A percentile compares a stretch with the other conserved stretches of the same genome.
These are phyloP conservation scores for Unio delphinus DNA, from an alignment of 2,888 invertebrate genomes.

Conservation along the genomic window DNA sequence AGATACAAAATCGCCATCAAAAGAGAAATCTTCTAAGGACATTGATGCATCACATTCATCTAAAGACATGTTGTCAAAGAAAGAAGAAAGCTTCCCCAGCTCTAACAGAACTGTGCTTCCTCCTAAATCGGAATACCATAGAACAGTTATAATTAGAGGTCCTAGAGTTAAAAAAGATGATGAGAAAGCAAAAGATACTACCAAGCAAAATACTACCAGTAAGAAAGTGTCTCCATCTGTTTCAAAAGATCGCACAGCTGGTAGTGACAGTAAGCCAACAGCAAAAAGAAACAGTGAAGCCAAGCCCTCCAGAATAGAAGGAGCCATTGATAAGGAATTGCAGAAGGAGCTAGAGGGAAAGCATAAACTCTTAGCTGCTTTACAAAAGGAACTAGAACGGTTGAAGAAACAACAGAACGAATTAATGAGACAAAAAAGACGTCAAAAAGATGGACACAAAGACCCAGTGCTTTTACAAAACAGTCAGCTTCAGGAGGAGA, in stretches of 20 bases:
- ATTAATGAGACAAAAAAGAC: conserved; percentile 56
- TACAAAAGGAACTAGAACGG: conserved; percentile 54
- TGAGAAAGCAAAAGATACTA: neutral
- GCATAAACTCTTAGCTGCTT: conserved; percentile 35
- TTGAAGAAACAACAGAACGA: conserved; percentile 63
- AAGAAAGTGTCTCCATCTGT: neutral
- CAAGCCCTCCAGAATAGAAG: no score
- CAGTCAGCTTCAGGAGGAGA: conserved; percentile 62
- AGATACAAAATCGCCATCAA: neutral
- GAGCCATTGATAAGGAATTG: conserved; percentile 14
- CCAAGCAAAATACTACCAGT: conserved; percentile 5
- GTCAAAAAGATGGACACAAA: conserved; percentile 61
- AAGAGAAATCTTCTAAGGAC: neutral
- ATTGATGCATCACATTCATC: conserved; percentile 2
- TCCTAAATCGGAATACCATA: conserved; percentile 19
- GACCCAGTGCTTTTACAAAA: conserved; percentile 65
- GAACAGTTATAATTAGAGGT: no score
- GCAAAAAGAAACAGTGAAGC: no score
- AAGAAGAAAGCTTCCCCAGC: no score
- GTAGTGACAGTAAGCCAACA: no score
- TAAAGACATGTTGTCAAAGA: conserved; percentile 2
- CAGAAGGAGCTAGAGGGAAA: conserved; percentile 41
- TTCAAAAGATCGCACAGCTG: no score
- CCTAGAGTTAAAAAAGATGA: neutral
- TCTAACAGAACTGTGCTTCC: conserved; percentile 26